phyloP scores from a whole-genome alignment of 2,113 vertebrate species.

The Calonectris borealis region DNA sequence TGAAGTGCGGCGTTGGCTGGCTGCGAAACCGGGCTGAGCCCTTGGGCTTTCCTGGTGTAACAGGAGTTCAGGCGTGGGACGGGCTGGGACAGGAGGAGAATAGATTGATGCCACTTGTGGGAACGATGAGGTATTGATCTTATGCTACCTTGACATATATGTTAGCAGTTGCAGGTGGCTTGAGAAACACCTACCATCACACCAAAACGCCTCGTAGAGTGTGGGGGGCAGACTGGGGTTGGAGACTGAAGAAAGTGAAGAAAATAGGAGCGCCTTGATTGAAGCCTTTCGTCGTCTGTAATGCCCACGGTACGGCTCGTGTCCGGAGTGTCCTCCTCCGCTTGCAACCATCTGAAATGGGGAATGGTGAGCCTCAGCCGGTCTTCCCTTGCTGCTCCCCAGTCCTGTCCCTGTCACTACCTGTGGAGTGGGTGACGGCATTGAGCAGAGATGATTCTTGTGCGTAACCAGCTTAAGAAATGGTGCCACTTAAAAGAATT shows the following conservation, averaged over 20 bases:
- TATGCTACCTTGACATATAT: background rate
- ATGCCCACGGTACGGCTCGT: rapidly evolving
- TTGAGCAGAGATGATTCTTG: background rate
- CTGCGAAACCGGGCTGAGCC: background rate
- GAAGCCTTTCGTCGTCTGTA: background rate
- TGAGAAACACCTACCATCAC: background rate
- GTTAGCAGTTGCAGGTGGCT: background rate
- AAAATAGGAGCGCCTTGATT: background rate
- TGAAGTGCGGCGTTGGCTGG: background rate
- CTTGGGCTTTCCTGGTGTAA: background rate
- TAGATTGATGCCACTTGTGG: background rate
- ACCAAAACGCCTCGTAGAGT: background rate
- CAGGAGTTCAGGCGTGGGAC: background rate
- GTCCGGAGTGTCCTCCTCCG: background rate
- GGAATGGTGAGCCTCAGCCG: background rate
- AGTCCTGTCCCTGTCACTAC: background rate
- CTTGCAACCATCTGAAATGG: background rate
- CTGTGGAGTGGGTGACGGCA: background rate
- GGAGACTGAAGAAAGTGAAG: background rate
- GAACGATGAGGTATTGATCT: background rate
- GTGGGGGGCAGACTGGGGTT: background rate
- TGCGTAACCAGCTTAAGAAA: background rate
- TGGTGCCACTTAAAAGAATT: slow-evolving; percentile 56
- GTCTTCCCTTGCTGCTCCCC: background rate
- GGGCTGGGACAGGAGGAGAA: background rate